These are phyloP conservation scores for Acanthococcus lagerstroemiae DNA, from an alignment of 2,888 invertebrate genomes.

Conservation along the genomic window DNA sequence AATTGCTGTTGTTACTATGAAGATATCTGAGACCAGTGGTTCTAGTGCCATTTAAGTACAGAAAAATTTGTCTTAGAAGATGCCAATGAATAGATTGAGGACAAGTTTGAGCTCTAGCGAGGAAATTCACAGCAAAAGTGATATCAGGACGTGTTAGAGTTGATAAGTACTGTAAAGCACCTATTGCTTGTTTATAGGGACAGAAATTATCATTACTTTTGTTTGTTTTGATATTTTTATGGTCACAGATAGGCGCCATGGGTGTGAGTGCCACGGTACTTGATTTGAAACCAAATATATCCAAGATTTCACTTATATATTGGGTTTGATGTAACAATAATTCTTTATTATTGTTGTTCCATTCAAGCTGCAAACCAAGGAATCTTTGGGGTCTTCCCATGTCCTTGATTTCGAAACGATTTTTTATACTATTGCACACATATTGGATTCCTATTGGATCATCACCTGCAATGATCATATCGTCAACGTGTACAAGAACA, in stretches of 20 bases:
- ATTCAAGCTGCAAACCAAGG: not conserved
- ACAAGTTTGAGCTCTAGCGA: slow-evolving; percentile 36
- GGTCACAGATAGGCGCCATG: not conserved
- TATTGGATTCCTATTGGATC: not conserved
- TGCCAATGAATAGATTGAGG: slow-evolving; percentile 37
- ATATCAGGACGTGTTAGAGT: slow-evolving; percentile 34
- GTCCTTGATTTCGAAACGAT: no score
- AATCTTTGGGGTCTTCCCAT: not conserved
- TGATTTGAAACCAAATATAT: not conserved
- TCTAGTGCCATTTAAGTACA: not conserved
- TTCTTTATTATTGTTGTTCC: not conserved
- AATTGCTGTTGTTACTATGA: slow-evolving; percentile 16
- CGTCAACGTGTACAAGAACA: not conserved
- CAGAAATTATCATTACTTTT: not conserved
- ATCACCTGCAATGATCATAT: not conserved
- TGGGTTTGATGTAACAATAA: not conserved
- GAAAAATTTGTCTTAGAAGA: slow-evolving; percentile 11
- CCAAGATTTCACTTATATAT: slow-evolving; percentile 25
- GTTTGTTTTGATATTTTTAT: not conserved
- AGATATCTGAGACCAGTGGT: slow-evolving; percentile 16
- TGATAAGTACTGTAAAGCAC: slow-evolving; percentile 38
- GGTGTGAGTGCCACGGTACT: not conserved
- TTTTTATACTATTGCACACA: no score
- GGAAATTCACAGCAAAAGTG: slow-evolving; percentile 37
- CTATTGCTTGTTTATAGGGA: slow-evolving; percentile 15